Evolutionary conservation across 2,888 invertebrate genomes (phyloP), one percentile per base, ranked within the genome.

Genomic region (Sepiola atlantica): DNA sequence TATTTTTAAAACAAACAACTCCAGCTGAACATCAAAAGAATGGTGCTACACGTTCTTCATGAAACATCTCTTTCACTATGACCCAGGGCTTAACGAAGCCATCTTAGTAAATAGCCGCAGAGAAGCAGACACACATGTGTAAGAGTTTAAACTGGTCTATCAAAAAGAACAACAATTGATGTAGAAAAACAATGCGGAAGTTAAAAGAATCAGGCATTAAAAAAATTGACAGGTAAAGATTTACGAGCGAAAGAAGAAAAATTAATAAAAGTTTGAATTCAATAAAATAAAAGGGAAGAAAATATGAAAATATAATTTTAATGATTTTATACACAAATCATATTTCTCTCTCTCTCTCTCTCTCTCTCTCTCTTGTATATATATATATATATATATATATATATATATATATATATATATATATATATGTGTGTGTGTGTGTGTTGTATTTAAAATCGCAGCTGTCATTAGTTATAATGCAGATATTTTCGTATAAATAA

Each of bases 221-320:
- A 77, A 77, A 12, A 77, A 77, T 77, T 77, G n/a, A 77, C 77
- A 77, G 77, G n/a, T 77, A 77, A 77, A 77, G n/a, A 77, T 77
- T 77, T n/a, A 77, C n/a, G 12, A 77, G 77, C 77, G n/a, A 16
- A 77, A n/a, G 77, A 20, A 77, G n/a, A 77, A 61, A 28, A 28
- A 28, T 12, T 1, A 77, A n/a, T n/a, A 77, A 6, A 14, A n/a
- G n/a, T n/a, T 77, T n/a, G 21, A 61, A 61, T 61, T 21, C 0
- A 21, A 77, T n/a, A n/a, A n/a, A 77, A 77, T n/a, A n/a, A n/a
- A 77, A 77, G n/a, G n/a, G 28, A 28, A 77, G 10, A 77, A 10
- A 77, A 77, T n/a, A 12, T 6, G 28, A 10, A 77, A 77, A 77
- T 28, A 77, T n/a, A 10, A 77, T 77, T 77, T 61, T 55, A 6